phyloP scores from a whole-genome alignment of 2,888 invertebrate species.

The Drosophila silvestris region DNA sequence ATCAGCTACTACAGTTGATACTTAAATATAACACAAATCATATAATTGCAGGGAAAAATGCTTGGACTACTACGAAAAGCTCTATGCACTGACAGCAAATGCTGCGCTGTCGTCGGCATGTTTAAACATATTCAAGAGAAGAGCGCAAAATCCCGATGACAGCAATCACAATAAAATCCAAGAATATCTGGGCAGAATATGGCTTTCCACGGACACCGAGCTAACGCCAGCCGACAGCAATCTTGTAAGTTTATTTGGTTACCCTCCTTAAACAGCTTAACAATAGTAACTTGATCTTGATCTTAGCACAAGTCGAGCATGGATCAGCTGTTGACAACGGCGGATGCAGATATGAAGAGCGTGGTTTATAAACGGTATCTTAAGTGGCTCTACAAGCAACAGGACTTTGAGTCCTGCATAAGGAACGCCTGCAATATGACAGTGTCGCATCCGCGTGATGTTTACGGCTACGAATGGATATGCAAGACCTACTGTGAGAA shows the following conservation, averaged over 20 bases:
- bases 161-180: slow-evolving; percentile 55
- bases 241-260: slow-evolving; percentile 56
- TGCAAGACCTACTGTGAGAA: slow-evolving; percentile 87
- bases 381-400: slow-evolving; percentile 82
- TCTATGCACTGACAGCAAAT: slow-evolving; percentile 62
- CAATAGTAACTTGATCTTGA: background rate
- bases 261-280: background rate
- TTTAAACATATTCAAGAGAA: slow-evolving; percentile 56
- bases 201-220: slow-evolving; percentile 63
- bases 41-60: slow-evolving; percentile 77
- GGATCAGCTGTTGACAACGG: slow-evolving; percentile 63
- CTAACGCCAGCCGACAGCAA: slow-evolving; percentile 54
- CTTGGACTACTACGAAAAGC: slow-evolving; percentile 78
- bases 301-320: slow-evolving; percentile 76
- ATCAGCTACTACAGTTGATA: background rate
- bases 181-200: slow-evolving; percentile 78
- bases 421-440: slow-evolving; percentile 86
- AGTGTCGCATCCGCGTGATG: slow-evolving; percentile 85
- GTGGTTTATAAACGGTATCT: slow-evolving; percentile 80
- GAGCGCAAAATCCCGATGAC: slow-evolving; percentile 33
- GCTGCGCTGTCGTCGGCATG: slow-evolving; percentile 36
- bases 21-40: background rate
- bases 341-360: slow-evolving; percentile 46
- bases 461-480: slow-evolving; percentile 87
- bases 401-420: slow-evolving; percentile 85